A percentile compares a stretch with the other conserved stretches of the same genome.
Conservation (phyloP, 2,888 invertebrate genomes). For the Allophyes oxyacanthae region DNA sequence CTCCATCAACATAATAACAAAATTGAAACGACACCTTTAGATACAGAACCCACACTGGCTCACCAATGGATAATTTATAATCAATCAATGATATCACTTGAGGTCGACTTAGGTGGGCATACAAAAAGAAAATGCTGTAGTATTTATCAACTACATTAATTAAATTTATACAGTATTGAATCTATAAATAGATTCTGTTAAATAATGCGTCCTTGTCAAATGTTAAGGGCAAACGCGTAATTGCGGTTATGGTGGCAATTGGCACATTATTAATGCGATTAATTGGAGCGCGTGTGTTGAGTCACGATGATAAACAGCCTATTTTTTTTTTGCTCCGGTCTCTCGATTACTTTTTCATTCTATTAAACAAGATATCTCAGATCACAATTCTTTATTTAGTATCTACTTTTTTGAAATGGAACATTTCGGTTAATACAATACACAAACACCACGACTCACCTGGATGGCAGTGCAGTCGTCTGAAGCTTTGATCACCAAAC, state of each 20-base stretch:
- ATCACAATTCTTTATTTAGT: slow-evolving; percentile 7
- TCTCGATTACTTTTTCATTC: not conserved
- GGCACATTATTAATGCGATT: slow-evolving; percentile 1
- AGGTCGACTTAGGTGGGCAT: not conserved
- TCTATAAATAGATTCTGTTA: slow-evolving; percentile 35
- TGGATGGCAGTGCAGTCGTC: slow-evolving; percentile 6
- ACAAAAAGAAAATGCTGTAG: not conserved
- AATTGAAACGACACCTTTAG: no score
- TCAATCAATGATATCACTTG: no score
- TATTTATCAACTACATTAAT: not conserved
- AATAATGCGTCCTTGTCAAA: slow-evolving; percentile 18
- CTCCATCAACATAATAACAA: no score
- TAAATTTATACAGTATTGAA: slow-evolving; percentile 6
- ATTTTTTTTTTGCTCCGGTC: not conserved
- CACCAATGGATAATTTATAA: no score
- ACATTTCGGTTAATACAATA: not conserved
- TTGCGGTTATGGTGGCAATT: slow-evolving; percentile 3
- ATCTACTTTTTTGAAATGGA: slow-evolving; percentile 5
- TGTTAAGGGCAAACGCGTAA: slow-evolving; percentile 7
- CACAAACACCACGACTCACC: slow-evolving; percentile 26
- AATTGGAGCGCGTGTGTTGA: not conserved
- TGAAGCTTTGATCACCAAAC: not conserved
- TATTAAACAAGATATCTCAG: not conserved
- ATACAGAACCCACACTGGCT: no score
- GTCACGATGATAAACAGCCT: not conserved